Percentiles rank a stretch among this genome's conserved stretches.
Evolutionary conservation across 2,113 vertebrate genomes (phyloP).

Genomic region (Castor canadensis): DNA sequence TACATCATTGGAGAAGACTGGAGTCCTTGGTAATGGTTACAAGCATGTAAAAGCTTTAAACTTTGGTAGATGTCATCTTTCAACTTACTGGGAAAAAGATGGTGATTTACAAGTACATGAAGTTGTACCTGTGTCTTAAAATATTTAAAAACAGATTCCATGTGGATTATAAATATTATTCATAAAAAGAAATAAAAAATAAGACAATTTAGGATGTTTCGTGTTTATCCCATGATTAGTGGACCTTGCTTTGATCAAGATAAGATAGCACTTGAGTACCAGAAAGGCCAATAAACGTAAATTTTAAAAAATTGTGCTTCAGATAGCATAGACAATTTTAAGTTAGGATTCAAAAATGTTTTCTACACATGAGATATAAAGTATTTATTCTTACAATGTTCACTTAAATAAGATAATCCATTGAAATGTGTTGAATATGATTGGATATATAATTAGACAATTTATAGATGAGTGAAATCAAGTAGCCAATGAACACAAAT

Average conservation of each 20-base stretch:
- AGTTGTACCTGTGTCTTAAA: neutral
- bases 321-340: neutral
- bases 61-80: neutral
- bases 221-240: neutral
- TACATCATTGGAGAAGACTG: neutral
- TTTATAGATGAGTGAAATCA: neutral
- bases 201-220: neutral
- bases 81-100: neutral
- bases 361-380: neutral
- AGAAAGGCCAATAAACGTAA: neutral
- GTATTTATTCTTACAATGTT: no score
- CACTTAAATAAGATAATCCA: neutral
- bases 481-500: neutral
- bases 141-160: neutral
- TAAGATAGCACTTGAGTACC: neutral
- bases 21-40: neutral
- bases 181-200: neutral
- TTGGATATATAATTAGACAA: neutral
- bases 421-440: no score
- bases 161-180: neutral
- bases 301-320: neutral
- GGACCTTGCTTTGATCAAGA: neutral
- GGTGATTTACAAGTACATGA: neutral
- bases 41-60: neutral
- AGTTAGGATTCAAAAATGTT: neutral